phyloP scores from a whole-genome alignment of 2,113 vertebrate species.

The Eublepharis macularius region DNA sequence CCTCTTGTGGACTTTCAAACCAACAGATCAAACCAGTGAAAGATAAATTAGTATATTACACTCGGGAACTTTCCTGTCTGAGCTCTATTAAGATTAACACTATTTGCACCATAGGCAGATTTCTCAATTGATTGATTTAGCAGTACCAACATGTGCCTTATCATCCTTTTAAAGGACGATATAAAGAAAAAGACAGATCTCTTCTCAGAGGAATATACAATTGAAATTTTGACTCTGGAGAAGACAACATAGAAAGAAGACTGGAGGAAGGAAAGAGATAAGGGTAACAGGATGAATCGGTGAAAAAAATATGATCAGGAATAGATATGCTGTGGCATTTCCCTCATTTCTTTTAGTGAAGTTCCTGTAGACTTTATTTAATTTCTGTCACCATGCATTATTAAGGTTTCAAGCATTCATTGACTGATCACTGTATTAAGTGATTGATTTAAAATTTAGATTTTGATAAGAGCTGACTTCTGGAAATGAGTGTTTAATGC shows the following conservation, averaged over 20 bases:
- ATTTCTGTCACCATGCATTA: not conserved
- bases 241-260: not conserved
- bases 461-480: not conserved
- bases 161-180: not conserved
- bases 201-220: not conserved
- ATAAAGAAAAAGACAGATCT: not conserved
- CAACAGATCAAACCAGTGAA: not conserved
- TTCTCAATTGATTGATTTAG: not conserved
- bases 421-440: not conserved
- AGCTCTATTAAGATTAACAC: not conserved
- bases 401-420: not conserved
- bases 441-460: not conserved
- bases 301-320: not conserved
- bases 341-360: not conserved
- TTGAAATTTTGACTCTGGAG: not conserved
- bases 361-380: not conserved
- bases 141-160: not conserved
- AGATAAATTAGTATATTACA: not conserved
- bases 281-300: too few species aligned
- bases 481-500: not conserved
- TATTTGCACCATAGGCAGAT: not conserved
- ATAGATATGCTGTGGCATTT: not conserved
- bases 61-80: not conserved
- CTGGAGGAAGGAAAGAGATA: not conserved
- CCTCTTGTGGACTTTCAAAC: not conserved